phyloP scores from a whole-genome alignment of 1,140 invertebrate genomes.

The Pogonomyrmex barbatus region DNA sequence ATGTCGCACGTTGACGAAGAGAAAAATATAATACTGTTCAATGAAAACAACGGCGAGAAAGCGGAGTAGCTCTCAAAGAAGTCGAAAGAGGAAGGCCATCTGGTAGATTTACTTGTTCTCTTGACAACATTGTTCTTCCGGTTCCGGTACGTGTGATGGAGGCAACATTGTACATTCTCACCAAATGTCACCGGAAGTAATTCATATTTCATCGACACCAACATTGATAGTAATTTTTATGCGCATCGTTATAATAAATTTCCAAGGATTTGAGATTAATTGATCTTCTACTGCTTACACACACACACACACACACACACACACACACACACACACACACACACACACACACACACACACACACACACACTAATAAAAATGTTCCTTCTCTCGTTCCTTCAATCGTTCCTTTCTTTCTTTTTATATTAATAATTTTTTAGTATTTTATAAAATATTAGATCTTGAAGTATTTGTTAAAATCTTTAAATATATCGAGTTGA shows the following conservation, averaged over 20 bases:
- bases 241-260: background rate
- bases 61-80: constrained; percentile 24
- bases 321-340: no score
- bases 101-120: constrained; percentile 19
- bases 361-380: no score
- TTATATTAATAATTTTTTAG: background rate
- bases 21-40: constrained; percentile 22
- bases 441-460: background rate
- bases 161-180: constrained; percentile 2
- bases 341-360: no score
- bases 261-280: background rate
- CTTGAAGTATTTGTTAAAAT: background rate
- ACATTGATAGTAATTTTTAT: background rate
- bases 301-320: no score
- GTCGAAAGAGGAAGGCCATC: background rate
- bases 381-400: no score
- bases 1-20: background rate
- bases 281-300: background rate
- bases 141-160: constrained; percentile 31
- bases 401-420: background rate
- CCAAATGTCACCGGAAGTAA: constrained; percentile 3
- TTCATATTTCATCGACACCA: background rate
- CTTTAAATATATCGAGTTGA: background rate
- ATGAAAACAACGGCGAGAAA: constrained; percentile 36
- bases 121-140: constrained; percentile 28